Conservation (phyloP, 1,140 invertebrate genomes). For the Cyrtorhinus lividipennis region DNA sequence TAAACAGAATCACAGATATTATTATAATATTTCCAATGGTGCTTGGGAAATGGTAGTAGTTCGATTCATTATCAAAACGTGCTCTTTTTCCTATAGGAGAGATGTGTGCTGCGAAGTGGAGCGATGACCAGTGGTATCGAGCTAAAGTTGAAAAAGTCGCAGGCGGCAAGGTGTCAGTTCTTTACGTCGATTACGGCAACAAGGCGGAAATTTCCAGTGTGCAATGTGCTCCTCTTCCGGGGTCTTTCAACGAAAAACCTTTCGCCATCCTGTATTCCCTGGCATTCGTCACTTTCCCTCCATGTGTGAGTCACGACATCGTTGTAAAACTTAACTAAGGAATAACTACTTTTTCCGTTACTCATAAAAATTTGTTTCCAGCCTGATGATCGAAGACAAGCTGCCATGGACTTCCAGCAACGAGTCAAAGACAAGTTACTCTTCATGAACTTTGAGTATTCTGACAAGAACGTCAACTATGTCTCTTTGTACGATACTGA, state of each 20-base stretch:
- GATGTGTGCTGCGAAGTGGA: constrained; percentile 79
- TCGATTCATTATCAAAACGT: too few relatives aligned
- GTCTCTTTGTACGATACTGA: constrained; percentile 55
- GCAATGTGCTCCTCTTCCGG: constrained; percentile 60
- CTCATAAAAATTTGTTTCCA: constrained; percentile 26
- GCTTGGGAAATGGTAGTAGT: too few relatives aligned
- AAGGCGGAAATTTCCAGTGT: constrained; percentile 44
- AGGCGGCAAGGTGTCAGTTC: constrained; percentile 42
- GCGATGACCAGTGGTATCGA: constrained; percentile 84
- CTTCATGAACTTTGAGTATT: constrained; percentile 58
- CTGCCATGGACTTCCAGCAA: constrained; percentile 52
- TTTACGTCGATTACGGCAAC: constrained; percentile 96
- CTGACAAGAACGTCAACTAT: constrained; percentile 44
- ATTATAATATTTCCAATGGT: too few relatives aligned
- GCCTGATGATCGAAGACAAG: constrained; percentile 62
- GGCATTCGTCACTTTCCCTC: constrained; percentile 65
- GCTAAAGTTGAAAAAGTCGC: constrained; percentile 79
- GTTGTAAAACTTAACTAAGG: background rate
- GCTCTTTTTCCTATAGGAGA: constrained; percentile 44
- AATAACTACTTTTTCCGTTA: background rate
- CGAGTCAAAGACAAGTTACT: constrained; percentile 51
- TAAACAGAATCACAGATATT: too few relatives aligned
- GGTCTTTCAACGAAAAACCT: constrained; percentile 58
- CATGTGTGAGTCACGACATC: constrained; percentile 21
- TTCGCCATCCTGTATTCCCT: constrained; percentile 76